phyloP scores from a whole-genome alignment of 2,113 vertebrate species.

The Pituophis catenifer region DNA sequence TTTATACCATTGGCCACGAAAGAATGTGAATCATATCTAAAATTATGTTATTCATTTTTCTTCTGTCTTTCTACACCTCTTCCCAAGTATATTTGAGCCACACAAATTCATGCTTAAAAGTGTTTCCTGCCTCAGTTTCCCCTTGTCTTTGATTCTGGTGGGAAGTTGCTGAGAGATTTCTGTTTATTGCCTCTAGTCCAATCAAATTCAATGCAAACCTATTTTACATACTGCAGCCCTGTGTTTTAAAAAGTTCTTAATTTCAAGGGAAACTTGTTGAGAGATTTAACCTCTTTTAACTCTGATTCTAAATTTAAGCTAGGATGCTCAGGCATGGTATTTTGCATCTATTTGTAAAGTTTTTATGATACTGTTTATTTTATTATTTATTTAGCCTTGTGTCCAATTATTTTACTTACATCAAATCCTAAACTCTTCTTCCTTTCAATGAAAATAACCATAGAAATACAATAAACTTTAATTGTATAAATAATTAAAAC shows the following conservation, averaged over 20 bases:
- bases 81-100: background rate
- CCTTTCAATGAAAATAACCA: background rate
- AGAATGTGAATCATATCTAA: background rate
- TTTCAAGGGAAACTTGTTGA: background rate
- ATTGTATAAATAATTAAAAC: conserved; percentile 12
- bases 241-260: background rate
- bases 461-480: conserved; percentile 12
- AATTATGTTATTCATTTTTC: background rate
- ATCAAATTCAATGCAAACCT: background rate
- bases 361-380: background rate
- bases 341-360: background rate
- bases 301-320: background rate
- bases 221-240: background rate
- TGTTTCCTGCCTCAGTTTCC: background rate
- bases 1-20: background rate
- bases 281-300: background rate
- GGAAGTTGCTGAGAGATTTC: background rate
- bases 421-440: background rate
- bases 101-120: background rate
- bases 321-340: background rate
- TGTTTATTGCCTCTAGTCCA: background rate
- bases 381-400: background rate
- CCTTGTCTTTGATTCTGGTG: background rate
- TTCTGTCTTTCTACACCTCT: background rate
- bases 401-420: background rate